Evolutionary conservation across 2,888 invertebrate species (phyloP), one percentile per base, ranked within the genome.

Genomic region (Troides helena): DNA sequence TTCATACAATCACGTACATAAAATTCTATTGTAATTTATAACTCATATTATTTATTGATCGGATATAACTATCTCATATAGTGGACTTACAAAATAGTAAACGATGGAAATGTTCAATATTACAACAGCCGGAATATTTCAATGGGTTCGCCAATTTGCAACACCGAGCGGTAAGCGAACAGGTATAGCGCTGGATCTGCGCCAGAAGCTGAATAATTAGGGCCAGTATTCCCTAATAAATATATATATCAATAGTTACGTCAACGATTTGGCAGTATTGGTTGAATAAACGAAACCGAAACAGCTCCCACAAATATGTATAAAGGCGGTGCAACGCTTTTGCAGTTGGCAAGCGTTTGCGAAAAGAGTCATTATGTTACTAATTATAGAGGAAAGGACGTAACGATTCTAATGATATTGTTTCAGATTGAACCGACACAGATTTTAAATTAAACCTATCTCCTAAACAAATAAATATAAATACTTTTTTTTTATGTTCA

Each of bases 161-260:
- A 30, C 60, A 30, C 53, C 21, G 53, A 58, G 67, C 58, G 23
- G 61, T 62, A 23, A 50, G 50, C 39, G 53, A 25, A 63, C 62
- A 66, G 70, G 66, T 70, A 70, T 63, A 66, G 69, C 36, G 61
- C 62, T 70, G 70, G 70, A 67, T 3, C 30, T 39, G n/a, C 18
- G 70, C 70, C 70, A 70, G 59, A 62, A 59, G 58, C 36, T 56
- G 43, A 56, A 63, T 56, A 63, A 63, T 63, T 39, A 67, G 53
- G 36, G 58, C 36, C 70, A 66, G 63, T 62, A 59, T 67, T 67
- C 21, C 63, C 67, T 70, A 67, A 67, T 70, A 70, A 70, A 70
- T 67, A 63, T 67, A 62, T 60, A 39, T 53, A 67, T 53, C 56
- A 58, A 70, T 70, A 62, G 66, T 63, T 70, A 67, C 67, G 70